phyloP scores from a whole-genome alignment of 2,797 vertebrate genomes.

The Lateolabrax maculatus region DNA sequence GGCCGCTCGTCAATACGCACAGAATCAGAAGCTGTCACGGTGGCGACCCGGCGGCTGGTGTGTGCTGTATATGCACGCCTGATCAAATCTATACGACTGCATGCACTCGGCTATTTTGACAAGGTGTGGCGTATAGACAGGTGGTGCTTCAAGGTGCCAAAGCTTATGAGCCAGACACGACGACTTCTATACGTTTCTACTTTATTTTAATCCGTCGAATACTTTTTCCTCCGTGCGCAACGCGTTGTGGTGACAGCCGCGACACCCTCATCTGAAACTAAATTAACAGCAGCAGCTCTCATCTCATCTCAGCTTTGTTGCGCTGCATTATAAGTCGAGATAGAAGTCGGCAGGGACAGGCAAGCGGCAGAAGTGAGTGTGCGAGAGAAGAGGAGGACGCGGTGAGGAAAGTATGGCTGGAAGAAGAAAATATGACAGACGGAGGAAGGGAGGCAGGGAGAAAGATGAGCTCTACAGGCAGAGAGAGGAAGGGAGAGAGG shows the following conservation, averaged over 20 bases:
- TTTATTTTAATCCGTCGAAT: slow-evolving; percentile 30
- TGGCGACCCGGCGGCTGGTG: slow-evolving; percentile 6
- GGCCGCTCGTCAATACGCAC: slow-evolving; percentile 59
- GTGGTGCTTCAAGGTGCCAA: slow-evolving; percentile 17
- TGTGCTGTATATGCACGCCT: not conserved
- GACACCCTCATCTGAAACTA: slow-evolving; percentile 26
- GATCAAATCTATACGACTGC: not conserved
- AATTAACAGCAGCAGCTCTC: slow-evolving; percentile 48
- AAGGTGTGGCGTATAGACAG: slow-evolving; percentile 12
- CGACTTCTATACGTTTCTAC: slow-evolving; percentile 9
- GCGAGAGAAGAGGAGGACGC: slow-evolving; percentile 23
- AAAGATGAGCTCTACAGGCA: slow-evolving; percentile 62
- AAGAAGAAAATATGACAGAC: slow-evolving; percentile 58
- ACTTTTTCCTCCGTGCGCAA: slow-evolving; percentile 3
- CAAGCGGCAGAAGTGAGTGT: slow-evolving; percentile 29
- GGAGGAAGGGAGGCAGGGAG: slow-evolving; percentile 41
- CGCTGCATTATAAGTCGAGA: slow-evolving; percentile 23
- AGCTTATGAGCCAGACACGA: slow-evolving; percentile 31
- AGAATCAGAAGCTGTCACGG: slow-evolving; percentile 49
- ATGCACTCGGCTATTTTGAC: not conserved
- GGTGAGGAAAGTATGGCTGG: slow-evolving; percentile 38
- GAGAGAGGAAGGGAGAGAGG: slow-evolving; percentile 49
- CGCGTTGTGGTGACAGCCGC: slow-evolving; percentile 23
- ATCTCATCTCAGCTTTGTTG: slow-evolving; percentile 16
- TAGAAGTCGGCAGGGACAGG: slow-evolving; percentile 29